Evolutionary conservation across 1,140 invertebrate species (phyloP).

Genomic region (Elysia chlorotica): DNA sequence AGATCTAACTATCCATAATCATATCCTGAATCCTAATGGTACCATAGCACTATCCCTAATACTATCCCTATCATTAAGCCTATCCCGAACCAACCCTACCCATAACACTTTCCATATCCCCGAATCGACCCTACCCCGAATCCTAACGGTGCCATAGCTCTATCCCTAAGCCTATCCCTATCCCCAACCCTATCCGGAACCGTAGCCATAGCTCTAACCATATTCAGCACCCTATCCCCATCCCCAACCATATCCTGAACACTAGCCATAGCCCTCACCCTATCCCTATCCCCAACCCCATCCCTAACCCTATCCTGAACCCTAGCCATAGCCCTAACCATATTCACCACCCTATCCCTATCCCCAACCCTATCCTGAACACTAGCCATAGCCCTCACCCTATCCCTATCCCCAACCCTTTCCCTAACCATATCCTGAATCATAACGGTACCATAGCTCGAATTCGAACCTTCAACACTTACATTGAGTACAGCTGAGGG

Average conservation of each 20-base stretch:
- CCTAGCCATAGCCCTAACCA: neutral
- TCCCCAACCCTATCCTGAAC: neutral
- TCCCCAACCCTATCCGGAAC: neutral
- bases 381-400: neutral
- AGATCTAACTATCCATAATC: too few relatives aligned
- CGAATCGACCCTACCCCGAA: neutral
- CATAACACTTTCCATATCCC: neutral
- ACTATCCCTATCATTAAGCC: too few relatives aligned
- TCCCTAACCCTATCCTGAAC: neutral
- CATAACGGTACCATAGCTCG: neutral
- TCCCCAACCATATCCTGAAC: neutral
- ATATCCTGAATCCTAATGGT: too few relatives aligned
- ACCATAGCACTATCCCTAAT: too few relatives aligned
- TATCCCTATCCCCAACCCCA: neutral
- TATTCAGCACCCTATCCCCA: neutral
- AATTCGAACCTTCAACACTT: too few relatives aligned
- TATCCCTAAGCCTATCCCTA: neutral
- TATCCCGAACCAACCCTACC: too few relatives aligned
- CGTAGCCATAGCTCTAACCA: neutral
- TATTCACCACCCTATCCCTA: neutral
- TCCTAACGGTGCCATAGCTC: too few relatives aligned
- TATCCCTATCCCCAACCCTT: neutral
- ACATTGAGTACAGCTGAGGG: too few relatives aligned
- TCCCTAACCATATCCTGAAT: neutral
- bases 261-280: neutral